Base-by-base conservation (phyloP, 2,888 invertebrate species). In the Synanthedon vespiformis region DNA sequence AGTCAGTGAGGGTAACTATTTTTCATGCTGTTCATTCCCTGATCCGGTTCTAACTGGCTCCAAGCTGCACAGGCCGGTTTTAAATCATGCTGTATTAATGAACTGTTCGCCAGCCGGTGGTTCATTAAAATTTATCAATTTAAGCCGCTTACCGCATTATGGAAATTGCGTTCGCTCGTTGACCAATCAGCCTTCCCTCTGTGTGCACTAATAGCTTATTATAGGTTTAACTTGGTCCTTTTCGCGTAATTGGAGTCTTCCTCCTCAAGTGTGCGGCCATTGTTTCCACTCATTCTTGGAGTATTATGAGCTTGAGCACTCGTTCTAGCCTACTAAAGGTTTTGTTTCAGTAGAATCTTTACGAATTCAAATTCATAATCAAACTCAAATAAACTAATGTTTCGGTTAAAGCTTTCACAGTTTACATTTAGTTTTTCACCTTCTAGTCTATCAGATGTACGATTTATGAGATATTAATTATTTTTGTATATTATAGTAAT, bases 131-230 rank as follows among this genome's bases (percentile, higher is more conserved):
- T 47, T 47, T 53, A 55, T 55, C 53, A 52, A 54, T 56, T 52
- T 55, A 58, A 57, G 52, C 56, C 53, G 57, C 54, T 54, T 13
- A 44, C 54, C 55, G 49, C 55, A 57, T 57, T 60, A 58, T 58
- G 56, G 51, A 55, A 58, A 58, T 58, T 50, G 49, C 40, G 48
- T 50, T 51, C 50, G 53, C 48, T 27, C 44, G 14, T 44, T 44
- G 44, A 44, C 44, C 44, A 44, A 44, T 44, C 44, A 44, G 44
- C 44, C 13, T 14, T 44, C 13, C 44, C 11, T 44, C 14, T 44
- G 44, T 44, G 44, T 14, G 14, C 5, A 44, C 14, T 44, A 44
- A 44, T 44, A 44, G 13, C 11, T n/a, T 8, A 8, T 44, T 44
- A 14, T 44, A 44, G 44, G 14, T 34, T 34, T 44, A 44, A 14